phyloP scores from a whole-genome alignment of 1,140 invertebrate species.

The Eurosta solidaginis region DNA sequence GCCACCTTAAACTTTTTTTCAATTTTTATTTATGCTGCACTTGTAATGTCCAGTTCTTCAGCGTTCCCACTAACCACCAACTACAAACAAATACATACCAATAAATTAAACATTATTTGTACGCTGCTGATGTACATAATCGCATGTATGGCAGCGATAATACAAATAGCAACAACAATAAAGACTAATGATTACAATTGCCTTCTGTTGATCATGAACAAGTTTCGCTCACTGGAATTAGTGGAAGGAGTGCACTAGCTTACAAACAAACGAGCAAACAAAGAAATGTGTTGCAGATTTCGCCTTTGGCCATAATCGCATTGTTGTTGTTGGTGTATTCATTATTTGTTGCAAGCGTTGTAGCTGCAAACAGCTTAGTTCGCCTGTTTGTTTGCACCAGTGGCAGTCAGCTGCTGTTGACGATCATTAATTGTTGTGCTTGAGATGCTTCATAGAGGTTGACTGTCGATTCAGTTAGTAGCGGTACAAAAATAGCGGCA shows the following conservation, averaged over 20 bases:
- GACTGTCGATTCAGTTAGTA: not conserved
- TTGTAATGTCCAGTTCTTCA: not conserved
- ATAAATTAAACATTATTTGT: conserved; percentile 14
- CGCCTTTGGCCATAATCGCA: not conserved
- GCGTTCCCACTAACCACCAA: not conserved
- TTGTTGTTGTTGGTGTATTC: not conserved
- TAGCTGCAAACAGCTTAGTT: not conserved
- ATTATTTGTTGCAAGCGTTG: not conserved
- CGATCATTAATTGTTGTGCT: not conserved
- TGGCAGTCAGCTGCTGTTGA: not conserved
- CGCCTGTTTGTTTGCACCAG: not conserved
- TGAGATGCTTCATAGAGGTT: not conserved
- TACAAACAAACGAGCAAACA: not conserved
- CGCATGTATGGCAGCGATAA: not conserved
- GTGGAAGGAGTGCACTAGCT: no score
- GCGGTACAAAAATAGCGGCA: not conserved
- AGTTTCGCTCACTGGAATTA: no score
- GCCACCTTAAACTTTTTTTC: not conserved
- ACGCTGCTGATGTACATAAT: not conserved
- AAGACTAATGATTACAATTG: not conserved
- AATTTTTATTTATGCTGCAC: not conserved
- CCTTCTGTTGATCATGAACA: not conserved
- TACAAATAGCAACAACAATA: not conserved
- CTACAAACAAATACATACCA: no score
- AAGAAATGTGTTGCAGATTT: not conserved